Percentiles rank a stretch among this genome's conserved stretches.
Evolutionary conservation across 1,140 invertebrate species (phyloP).

Genomic region (Pseudobourletiella spinata): DNA sequence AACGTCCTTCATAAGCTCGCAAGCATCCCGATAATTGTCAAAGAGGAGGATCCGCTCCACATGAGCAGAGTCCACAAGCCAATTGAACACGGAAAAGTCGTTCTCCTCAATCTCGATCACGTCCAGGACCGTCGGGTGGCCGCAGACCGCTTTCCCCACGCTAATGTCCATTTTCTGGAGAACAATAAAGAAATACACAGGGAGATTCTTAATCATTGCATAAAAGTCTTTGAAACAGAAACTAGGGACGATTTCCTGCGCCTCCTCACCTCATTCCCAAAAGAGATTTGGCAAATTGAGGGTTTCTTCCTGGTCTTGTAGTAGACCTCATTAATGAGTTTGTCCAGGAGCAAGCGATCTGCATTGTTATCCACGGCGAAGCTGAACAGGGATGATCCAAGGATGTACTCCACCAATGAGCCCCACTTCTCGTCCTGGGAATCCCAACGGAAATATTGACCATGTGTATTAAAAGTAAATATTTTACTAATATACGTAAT

Average conservation of each 20-base stretch:
- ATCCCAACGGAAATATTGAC: neutral
- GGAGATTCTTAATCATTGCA: neutral
- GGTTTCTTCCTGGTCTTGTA: neutral
- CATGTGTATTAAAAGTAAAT: neutral
- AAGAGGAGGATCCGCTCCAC: slow-evolving; percentile 6
- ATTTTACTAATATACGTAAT: too few species aligned
- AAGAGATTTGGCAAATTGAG: neutral
- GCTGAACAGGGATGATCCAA: neutral
- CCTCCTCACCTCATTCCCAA: neutral
- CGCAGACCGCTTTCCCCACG: neutral
- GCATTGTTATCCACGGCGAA: neutral
- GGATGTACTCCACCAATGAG: neutral
- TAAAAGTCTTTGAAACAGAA: neutral
- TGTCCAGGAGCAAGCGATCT: neutral
- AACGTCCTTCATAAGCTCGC: slow-evolving; percentile 38
- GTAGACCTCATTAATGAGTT: slow-evolving; percentile 1
- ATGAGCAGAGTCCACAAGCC: neutral
- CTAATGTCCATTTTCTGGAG: neutral
- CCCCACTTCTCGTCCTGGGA: neutral
- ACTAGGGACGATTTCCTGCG: neutral
- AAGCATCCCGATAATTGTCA: neutral
- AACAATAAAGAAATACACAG: neutral
- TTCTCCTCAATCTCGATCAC: neutral
- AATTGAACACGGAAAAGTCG: neutral
- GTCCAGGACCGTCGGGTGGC: neutral